Evolutionary conservation across 2,113 vertebrate species (phyloP).

Genomic region (Ailurus styani): DNA sequence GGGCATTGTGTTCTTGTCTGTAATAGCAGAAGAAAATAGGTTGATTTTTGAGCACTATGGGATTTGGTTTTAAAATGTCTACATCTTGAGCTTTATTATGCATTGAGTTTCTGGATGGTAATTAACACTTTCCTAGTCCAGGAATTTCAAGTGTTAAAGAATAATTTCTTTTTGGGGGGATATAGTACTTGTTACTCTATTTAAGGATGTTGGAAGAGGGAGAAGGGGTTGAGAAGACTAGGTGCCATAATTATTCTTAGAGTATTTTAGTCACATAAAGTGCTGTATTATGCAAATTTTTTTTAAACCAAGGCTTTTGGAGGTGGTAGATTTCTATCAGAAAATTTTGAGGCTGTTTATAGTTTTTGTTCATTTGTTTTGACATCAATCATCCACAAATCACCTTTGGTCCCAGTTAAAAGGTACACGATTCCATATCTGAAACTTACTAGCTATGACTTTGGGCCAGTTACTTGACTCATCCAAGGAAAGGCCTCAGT

Average conservation of each 20-base stretch:
- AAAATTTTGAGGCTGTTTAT: neutral
- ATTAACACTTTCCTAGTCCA: conserved; percentile 57
- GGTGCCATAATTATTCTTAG: conserved; percentile 41
- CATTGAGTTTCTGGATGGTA: conserved; percentile 44
- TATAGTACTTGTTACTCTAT: conserved; percentile 47
- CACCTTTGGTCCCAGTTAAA: neutral
- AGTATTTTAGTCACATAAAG: conserved; percentile 39
- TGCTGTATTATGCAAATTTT: neutral
- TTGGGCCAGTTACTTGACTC: neutral
- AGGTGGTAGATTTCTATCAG: conserved; percentile 26
- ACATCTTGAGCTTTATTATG: conserved; percentile 47
- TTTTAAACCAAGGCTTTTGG: neutral
- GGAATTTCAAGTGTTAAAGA: conserved; percentile 62
- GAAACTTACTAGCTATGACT: neutral
- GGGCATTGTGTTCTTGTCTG: neutral
- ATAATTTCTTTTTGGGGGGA: conserved; percentile 46
- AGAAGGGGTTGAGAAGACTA: neutral
- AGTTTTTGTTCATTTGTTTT: neutral
- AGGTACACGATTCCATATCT: neutral
- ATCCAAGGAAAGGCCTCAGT: neutral
- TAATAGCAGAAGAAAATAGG: neutral
- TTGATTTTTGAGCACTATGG: conserved; percentile 8
- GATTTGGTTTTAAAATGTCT: conserved; percentile 47
- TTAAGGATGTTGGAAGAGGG: conserved; percentile 45
- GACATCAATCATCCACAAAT: neutral